Evolutionary conservation across 2,797 vertebrate species (phyloP).

Genomic region (Eospalax fontanierii): DNA sequence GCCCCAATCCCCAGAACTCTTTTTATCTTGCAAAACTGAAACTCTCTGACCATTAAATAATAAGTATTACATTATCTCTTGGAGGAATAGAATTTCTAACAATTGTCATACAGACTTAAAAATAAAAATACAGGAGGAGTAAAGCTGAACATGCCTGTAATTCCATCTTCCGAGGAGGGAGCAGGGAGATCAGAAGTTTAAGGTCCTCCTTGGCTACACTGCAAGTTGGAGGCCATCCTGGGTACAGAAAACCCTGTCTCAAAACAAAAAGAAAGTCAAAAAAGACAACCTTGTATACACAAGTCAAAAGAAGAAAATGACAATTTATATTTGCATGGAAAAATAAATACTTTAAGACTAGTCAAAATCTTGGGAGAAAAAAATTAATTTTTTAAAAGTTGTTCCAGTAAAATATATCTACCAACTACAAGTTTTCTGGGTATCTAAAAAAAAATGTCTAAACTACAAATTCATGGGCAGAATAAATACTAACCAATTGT

Average conservation of each 20-base stretch:
- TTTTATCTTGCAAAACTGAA: constrained; percentile 22
- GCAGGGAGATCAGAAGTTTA: neutral
- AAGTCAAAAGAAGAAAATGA: neutral
- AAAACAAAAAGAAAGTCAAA: neutral
- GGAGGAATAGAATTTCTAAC: neutral
- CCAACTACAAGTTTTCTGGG: constrained; percentile 57
- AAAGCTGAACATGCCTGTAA: no score
- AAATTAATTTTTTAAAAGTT: constrained; percentile 7
- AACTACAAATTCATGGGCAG: constrained; percentile 63
- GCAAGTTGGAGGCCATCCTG: no score
- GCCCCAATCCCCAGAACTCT: neutral
- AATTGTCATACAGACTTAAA: neutral
- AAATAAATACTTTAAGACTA: constrained; percentile 52
- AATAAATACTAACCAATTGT: constrained; percentile 67
- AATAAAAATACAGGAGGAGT: constrained; percentile 3
- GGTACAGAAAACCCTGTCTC: neutral
- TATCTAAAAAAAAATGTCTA: constrained; percentile 63
- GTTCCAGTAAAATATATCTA: constrained; percentile 51
- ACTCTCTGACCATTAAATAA: neutral
- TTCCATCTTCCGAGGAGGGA: neutral
- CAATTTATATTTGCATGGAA: constrained; percentile 24
- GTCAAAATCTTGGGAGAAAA: constrained; percentile 48
- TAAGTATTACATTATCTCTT: neutral
- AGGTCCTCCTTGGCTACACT: neutral
- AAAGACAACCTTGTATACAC: neutral